These are phyloP conservation scores for Anoplopoma fimbria DNA, from an alignment of 2,113 vertebrate genomes.

Conservation along the genomic window DNA sequence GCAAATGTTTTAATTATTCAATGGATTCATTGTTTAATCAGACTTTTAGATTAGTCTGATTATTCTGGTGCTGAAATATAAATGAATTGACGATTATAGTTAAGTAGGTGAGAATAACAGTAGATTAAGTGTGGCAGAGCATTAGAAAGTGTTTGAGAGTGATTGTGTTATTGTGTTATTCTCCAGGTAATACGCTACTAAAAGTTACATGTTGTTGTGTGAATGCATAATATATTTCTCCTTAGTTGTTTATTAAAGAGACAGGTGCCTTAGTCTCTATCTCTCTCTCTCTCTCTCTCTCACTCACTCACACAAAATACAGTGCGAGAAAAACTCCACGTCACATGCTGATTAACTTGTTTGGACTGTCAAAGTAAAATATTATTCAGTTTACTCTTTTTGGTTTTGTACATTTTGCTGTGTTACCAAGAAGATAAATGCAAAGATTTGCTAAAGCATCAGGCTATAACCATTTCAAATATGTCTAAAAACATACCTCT, in stretches of 20 bases:
- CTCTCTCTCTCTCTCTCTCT: neutral
- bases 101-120: conserved; percentile 38
- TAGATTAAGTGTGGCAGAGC: conserved; percentile 11
- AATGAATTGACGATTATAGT: conserved; percentile 52
- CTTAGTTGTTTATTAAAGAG: conserved; percentile 1
- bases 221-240: neutral
- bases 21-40: conserved; percentile 61
- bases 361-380: too few species aligned
- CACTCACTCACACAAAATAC: neutral
- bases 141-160: neutral
- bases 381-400: too few species aligned
- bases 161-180: neutral
- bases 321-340: too few species aligned
- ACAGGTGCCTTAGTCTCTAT: neutral
- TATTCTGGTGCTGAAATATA: conserved; percentile 55
- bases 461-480: neutral
- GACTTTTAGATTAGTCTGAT: conserved; percentile 70
- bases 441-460: neutral
- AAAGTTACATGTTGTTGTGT: neutral
- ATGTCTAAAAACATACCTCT: neutral
- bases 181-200: neutral
- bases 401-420: too few species aligned
- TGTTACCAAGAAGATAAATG: too few species aligned
- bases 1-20: conserved; percentile 73
- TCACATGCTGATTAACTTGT: too few species aligned